Conservation (phyloP, 2,113 vertebrate species). For the Callithrix jacchus region DNA sequence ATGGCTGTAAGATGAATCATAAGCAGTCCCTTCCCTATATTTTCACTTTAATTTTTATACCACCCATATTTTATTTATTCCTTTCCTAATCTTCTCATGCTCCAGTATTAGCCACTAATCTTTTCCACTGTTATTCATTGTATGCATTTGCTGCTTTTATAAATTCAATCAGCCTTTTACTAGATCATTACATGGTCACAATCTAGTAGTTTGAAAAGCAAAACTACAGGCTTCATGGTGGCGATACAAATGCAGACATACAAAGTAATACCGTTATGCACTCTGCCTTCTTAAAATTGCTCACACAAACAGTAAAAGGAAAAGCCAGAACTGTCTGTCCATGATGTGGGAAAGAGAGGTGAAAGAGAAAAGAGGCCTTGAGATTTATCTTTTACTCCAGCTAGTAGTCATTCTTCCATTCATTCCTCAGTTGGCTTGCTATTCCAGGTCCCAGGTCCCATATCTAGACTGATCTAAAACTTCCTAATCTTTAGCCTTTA, state of each 20-base stretch:
- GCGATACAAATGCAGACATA: background rate
- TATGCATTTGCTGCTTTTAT: background rate
- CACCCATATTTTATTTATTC: background rate
- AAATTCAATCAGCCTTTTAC: background rate
- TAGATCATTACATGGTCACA: background rate
- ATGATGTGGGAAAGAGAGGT: background rate
- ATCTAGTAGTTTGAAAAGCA: background rate
- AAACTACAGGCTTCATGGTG: background rate
- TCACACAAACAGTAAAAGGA: background rate
- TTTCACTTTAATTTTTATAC: background rate
- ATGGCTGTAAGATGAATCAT: background rate
- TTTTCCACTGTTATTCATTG: background rate
- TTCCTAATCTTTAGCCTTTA: slow-evolving; percentile 12
- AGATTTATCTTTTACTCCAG: background rate
- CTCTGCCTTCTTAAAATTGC: background rate
- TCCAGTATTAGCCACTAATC: background rate
- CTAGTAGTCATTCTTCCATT: background rate
- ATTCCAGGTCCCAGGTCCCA: background rate
- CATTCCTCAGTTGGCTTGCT: background rate
- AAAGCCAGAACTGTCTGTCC: background rate
- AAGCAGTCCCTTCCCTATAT: background rate
- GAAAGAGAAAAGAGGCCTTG: background rate
- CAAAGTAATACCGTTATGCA: background rate
- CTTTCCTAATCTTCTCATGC: background rate
- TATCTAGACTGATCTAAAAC: background rate